These are phyloP conservation scores for Halcyon leucocephala DNA, from an alignment of 2,797 vertebrate species.

Conservation along the genomic window DNA sequence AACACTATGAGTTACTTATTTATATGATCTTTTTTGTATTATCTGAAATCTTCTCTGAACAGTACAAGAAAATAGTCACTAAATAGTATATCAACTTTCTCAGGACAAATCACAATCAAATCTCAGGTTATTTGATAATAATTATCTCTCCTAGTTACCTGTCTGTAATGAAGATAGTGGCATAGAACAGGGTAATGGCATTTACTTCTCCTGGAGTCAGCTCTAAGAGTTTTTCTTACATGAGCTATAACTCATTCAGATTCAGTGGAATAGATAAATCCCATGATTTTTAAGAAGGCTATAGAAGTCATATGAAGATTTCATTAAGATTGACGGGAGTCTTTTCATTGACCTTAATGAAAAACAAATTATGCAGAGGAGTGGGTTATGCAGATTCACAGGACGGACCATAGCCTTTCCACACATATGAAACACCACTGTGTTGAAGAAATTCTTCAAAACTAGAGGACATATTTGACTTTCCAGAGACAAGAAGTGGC, in stretches of 20 bases:
- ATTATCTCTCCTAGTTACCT: neutral
- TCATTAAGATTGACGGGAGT: neutral
- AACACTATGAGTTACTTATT: neutral
- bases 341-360: neutral
- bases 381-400: neutral
- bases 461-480: neutral
- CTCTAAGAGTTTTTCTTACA: neutral
- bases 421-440: neutral
- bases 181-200: neutral
- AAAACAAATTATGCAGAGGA: neutral
- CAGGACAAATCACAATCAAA: neutral
- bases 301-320: neutral
- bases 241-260: neutral
- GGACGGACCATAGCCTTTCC: neutral
- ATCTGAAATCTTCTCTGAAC: neutral
- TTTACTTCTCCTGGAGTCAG: neutral
- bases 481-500: neutral
- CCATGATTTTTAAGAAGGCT: neutral
- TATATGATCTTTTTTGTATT: neutral
- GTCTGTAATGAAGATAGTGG: neutral
- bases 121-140: neutral
- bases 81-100: neutral
- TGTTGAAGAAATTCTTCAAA: neutral
- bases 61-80: neutral
- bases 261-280: neutral